These are phyloP conservation scores for Drosophila takahashii DNA, from an alignment of 1,140 invertebrate species.

Conservation along the genomic window DNA sequence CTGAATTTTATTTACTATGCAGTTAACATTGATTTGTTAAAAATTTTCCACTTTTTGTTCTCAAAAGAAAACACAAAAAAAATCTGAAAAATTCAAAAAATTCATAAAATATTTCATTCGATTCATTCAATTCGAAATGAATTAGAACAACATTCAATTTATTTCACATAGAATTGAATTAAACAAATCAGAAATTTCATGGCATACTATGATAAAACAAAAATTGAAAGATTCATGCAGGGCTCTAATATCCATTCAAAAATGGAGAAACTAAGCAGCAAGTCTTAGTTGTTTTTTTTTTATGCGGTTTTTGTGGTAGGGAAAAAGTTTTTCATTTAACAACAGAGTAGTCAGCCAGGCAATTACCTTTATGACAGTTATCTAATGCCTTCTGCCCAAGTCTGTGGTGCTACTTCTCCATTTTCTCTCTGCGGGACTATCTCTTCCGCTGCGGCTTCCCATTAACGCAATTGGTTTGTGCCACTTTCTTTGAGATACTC, in stretches of 20 bases:
- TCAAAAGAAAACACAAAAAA: no score
- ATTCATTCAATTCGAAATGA: no score
- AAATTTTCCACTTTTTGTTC: no score
- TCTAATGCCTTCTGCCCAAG: constrained; percentile 40
- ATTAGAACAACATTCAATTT: no score
- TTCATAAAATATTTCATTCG: no score
- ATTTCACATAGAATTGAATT: no score
- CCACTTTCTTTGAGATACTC: constrained; percentile 53
- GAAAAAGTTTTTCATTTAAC: constrained; percentile 16
- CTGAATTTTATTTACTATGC: no score
- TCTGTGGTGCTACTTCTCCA: constrained; percentile 5
- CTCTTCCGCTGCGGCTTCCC: constrained; percentile 51
- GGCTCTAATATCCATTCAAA: background rate
- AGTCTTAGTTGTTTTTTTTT: background rate
- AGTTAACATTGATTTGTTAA: no score
- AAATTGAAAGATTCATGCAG: no score
- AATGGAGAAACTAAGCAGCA: background rate
- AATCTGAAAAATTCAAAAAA: no score
- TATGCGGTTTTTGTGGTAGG: constrained; percentile 31
- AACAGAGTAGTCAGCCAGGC: constrained; percentile 9
- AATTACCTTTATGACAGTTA: constrained; percentile 66
- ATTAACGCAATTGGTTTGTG: constrained; percentile 76
- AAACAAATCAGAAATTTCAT: no score
- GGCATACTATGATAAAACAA: no score
- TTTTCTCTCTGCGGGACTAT: constrained; percentile 16